Conservation (phyloP, 2,797 vertebrate species). For the Mormyrops boulengeri region DNA sequence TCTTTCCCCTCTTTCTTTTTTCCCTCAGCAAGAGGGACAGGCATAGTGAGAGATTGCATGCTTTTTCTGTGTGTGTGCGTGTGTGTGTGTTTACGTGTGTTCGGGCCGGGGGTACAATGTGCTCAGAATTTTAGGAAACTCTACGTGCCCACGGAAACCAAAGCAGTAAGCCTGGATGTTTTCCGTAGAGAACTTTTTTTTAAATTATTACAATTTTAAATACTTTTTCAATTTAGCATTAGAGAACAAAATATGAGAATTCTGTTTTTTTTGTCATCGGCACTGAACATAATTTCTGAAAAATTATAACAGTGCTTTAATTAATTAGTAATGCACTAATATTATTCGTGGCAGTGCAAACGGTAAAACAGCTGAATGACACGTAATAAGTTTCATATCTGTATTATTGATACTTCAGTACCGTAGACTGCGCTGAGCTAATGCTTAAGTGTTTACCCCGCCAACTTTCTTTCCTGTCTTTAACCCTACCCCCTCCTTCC, state of each 20-base stretch:
- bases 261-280: not conserved
- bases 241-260: not conserved
- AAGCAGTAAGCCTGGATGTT: not conserved
- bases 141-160: constrained; percentile 11
- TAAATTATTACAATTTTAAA: not conserved
- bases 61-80: constrained; percentile 41
- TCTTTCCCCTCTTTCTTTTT: constrained; percentile 57
- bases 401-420: constrained; percentile 26
- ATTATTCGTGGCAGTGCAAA: not conserved
- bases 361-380: not conserved
- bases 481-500: constrained; percentile 38
- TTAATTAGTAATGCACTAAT: not conserved
- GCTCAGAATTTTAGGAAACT: not conserved
- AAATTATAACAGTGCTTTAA: not conserved
- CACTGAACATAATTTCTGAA: not conserved
- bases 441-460: constrained; percentile 61
- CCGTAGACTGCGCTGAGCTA: constrained; percentile 56
- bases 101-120: not conserved
- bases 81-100: constrained; percentile 23
- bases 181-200: not conserved
- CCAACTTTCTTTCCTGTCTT: not conserved
- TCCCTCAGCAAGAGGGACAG: constrained; percentile 64
- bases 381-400: not conserved
- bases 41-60: constrained; percentile 46
- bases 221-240: not conserved